phyloP scores from a whole-genome alignment of 2,113 vertebrate species.

The Accipiter cooperii region DNA sequence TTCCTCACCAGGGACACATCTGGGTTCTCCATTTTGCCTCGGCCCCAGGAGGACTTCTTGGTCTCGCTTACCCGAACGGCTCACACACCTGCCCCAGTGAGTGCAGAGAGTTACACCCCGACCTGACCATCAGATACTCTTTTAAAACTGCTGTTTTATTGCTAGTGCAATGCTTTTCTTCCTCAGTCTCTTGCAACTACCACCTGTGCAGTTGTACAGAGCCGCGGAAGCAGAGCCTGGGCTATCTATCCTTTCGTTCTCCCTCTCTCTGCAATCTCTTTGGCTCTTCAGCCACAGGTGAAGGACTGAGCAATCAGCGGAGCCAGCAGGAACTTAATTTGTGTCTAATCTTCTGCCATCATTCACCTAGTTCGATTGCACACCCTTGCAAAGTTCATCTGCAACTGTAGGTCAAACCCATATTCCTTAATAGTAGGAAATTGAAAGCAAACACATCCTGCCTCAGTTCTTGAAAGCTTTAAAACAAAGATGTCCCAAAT shows the following conservation, averaged over 20 bases:
- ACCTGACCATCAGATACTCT: neutral
- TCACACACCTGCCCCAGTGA: neutral
- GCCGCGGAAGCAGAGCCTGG: neutral
- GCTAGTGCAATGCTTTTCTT: neutral
- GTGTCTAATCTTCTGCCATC: neutral
- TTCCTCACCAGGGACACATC: neutral
- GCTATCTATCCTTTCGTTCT: neutral
- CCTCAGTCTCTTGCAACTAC: neutral
- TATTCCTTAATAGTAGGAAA: neutral
- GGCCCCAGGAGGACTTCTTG: accelerated
- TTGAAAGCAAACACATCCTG: neutral
- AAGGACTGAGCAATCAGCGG: neutral
- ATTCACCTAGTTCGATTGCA: neutral
- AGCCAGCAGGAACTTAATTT: neutral
- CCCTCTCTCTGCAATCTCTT: neutral
- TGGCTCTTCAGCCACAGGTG: neutral
- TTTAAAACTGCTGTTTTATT: neutral
- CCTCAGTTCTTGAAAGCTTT: neutral
- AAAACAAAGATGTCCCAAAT: neutral
- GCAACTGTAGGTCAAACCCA: neutral
- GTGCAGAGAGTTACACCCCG: neutral
- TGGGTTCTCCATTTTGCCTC: neutral
- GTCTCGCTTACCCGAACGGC: accelerated
- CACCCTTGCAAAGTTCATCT: neutral
- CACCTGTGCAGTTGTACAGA: accelerated